Percentiles rank a stretch among this genome's conserved stretches.
Evolutionary conservation across 2,113 vertebrate genomes (phyloP).

Genomic region (Thryonomys swinderianus): DNA sequence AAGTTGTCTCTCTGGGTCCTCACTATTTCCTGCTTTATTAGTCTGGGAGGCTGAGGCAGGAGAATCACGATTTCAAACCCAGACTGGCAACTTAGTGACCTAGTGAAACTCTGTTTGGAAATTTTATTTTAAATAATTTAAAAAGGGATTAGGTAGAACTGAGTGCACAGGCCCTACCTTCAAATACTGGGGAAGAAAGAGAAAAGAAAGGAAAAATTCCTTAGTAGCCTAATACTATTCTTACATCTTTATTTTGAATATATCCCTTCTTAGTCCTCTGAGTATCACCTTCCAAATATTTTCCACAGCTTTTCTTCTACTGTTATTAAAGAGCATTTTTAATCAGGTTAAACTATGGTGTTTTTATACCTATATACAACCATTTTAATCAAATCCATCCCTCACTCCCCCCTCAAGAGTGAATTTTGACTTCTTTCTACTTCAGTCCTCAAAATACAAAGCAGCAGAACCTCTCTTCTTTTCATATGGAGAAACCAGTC

Average conservation of each 20-base stretch:
- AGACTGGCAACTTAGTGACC: neutral
- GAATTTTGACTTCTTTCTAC: constrained; percentile 11
- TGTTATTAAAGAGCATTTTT: constrained; percentile 46
- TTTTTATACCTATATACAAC: neutral
- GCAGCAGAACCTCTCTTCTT: constrained; percentile 25
- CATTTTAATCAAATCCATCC: neutral
- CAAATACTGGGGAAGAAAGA: neutral
- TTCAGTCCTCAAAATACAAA: constrained; percentile 48
- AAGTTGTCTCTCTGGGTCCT: too few species aligned
- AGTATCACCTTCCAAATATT: constrained; percentile 51
- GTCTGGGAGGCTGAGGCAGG: neutral
- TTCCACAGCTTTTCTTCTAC: constrained; percentile 52
- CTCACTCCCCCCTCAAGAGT: neutral
- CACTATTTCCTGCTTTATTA: neutral
- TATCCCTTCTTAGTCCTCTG: neutral
- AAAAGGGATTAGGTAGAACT: neutral
- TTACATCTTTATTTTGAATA: neutral
- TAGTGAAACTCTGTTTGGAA: neutral
- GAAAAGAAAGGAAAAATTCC: neutral
- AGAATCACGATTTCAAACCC: neutral
- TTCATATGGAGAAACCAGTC: neutral
- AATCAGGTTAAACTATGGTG: neutral
- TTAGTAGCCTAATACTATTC: neutral
- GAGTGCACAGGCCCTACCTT: neutral
- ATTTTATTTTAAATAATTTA: neutral